phyloP scores from a whole-genome alignment of 2,888 invertebrate genomes.

The Ctena decussata region DNA sequence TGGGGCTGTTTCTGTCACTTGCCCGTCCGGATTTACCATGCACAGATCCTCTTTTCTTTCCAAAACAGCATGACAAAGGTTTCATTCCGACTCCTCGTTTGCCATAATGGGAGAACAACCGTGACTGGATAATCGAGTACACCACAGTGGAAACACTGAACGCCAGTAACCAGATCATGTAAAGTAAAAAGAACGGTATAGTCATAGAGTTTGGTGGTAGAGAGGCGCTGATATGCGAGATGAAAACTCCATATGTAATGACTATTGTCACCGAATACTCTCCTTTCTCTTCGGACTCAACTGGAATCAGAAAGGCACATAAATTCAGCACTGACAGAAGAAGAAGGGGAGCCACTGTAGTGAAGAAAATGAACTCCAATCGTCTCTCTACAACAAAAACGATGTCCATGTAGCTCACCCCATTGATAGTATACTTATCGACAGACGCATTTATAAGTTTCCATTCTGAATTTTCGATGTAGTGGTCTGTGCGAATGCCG shows the following conservation, averaged over 20 bases:
- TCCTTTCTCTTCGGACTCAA: background rate
- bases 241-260: background rate
- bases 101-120: background rate
- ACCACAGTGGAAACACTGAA: background rate
- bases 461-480: slow-evolving; percentile 2
- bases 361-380: background rate
- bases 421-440: background rate
- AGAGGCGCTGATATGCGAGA: background rate
- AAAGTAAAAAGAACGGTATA: background rate
- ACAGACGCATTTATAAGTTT: background rate
- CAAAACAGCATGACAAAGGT: background rate
- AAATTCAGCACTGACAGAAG: background rate
- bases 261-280: background rate
- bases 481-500: background rate
- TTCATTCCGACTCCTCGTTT: background rate
- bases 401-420: background rate
- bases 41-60: background rate
- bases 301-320: background rate
- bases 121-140: background rate
- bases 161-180: background rate
- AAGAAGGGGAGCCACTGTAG: background rate
- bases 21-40: too few relatives aligned
- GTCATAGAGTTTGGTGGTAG: background rate
- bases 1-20: background rate
- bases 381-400: background rate